These are phyloP conservation scores for Lepidurus apus DNA, from an alignment of 1,140 invertebrate species.

Conservation along the genomic window DNA sequence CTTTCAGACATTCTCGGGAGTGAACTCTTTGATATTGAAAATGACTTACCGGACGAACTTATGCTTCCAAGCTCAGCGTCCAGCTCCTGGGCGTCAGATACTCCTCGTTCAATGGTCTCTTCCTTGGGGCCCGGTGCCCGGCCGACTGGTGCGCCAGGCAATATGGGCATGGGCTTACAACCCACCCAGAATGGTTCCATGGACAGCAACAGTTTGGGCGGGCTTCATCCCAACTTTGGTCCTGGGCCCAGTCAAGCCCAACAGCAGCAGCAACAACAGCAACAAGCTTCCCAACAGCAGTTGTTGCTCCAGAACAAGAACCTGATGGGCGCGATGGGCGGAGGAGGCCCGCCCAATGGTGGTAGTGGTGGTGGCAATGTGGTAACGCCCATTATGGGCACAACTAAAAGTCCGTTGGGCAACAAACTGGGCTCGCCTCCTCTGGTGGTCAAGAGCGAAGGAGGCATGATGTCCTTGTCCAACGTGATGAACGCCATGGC, in stretches of 20 bases:
- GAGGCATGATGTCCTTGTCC: constrained; percentile 12
- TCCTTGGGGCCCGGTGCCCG: not conserved
- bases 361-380: constrained; percentile 28
- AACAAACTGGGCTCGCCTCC: constrained; percentile 1
- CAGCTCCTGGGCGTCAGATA: constrained; percentile 16
- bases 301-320: constrained; percentile 24
- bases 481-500: constrained; percentile 27
- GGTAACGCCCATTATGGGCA: not conserved
- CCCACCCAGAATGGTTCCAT: not conserved
- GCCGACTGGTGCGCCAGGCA: not conserved
- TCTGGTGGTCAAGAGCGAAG: not conserved
- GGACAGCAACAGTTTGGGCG: not conserved
- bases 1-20: constrained; percentile 63
- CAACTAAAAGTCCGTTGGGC: constrained; percentile 14
- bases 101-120: not conserved
- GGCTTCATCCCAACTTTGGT: not conserved
- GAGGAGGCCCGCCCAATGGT: constrained; percentile 13
- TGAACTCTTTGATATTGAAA: constrained; percentile 81
- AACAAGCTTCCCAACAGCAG: constrained; percentile 30
- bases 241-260: not conserved
- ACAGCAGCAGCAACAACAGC: constrained; percentile 30
- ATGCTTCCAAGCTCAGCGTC: constrained; percentile 46
- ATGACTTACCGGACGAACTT: constrained; percentile 86
- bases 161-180: not conserved
- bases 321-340: constrained; percentile 1